These are phyloP conservation scores for Drosophila anomalata DNA, from an alignment of 2,888 invertebrate genomes.

Conservation along the genomic window DNA sequence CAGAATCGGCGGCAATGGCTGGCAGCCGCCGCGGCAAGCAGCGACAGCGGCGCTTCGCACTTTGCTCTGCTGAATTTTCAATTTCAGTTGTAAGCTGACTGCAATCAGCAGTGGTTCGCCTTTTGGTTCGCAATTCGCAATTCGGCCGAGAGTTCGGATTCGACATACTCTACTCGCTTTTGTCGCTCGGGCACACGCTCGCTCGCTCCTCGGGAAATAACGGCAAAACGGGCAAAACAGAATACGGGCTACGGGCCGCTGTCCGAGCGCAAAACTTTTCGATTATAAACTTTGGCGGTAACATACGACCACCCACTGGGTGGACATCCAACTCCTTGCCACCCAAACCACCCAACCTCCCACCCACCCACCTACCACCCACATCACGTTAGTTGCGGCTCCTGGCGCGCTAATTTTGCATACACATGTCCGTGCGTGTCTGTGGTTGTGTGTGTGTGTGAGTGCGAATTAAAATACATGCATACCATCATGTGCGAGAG, in stretches of 20 bases:
- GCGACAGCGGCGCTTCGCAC: constrained; percentile 77
- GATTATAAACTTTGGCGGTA: constrained; percentile 48
- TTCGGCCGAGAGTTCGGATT: constrained; percentile 35
- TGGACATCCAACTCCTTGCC: constrained; percentile 1
- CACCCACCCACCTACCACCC: neutral
- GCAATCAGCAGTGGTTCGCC: constrained; percentile 83
- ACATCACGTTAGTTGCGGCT: constrained; percentile 32
- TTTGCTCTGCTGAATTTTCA: constrained; percentile 83
- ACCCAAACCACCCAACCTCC: neutral
- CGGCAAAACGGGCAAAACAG: constrained; percentile 16
- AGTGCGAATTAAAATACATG: constrained; percentile 10
- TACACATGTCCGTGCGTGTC: constrained; percentile 9
- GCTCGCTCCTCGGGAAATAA: constrained; percentile 30
- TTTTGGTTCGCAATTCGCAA: constrained; percentile 52
- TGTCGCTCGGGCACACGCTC: constrained; percentile 19
- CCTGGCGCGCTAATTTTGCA: constrained; percentile 59
- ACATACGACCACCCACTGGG: constrained; percentile 23
- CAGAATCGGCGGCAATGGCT: constrained; percentile 34
- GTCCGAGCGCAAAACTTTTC: constrained; percentile 40
- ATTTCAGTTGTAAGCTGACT: constrained; percentile 83
- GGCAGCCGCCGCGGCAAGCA: constrained; percentile 43
- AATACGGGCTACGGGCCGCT: constrained; percentile 26
- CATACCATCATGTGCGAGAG: constrained; percentile 15
- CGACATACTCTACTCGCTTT: constrained; percentile 3
- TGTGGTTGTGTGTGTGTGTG: neutral